These are phyloP conservation scores for Abramis brama DNA, from an alignment of 2,113 vertebrate species.

Conservation along the genomic window DNA sequence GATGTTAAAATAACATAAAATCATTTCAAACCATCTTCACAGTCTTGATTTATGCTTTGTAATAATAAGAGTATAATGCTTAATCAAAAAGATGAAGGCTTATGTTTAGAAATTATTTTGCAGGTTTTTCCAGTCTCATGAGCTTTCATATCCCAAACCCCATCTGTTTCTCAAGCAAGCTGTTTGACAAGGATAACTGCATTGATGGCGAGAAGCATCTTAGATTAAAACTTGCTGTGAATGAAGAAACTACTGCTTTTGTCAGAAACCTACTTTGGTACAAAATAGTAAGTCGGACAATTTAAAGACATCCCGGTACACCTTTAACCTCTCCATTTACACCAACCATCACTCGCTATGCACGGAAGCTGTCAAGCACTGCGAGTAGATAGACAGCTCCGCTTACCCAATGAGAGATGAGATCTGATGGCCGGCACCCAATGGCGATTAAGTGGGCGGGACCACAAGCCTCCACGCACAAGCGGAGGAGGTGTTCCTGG, in stretches of 20 bases:
- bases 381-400: slow-evolving; percentile 8
- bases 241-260: not conserved
- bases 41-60: too few species aligned
- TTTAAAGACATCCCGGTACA: slow-evolving; percentile 54
- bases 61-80: too few species aligned
- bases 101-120: not conserved
- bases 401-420: slow-evolving; percentile 48
- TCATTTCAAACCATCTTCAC: not conserved
- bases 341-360: slow-evolving; percentile 64
- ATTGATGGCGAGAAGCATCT: not conserved
- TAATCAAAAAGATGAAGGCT: not conserved
- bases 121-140: not conserved
- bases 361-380: slow-evolving; percentile 69
- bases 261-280: not conserved
- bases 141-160: not conserved
- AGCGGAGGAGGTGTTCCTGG: slow-evolving; percentile 81
- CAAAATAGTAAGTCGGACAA: too few species aligned
- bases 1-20: too few species aligned
- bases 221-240: not conserved
- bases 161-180: not conserved
- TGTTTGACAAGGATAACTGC: not conserved
- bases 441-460: slow-evolving; percentile 54
- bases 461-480: slow-evolving; percentile 60
- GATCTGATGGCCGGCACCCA: slow-evolving; percentile 12
- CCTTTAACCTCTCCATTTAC: slow-evolving; percentile 71